Base-by-base conservation (phyloP, 2,113 vertebrate genomes). In the Cercopithecus mona region DNA sequence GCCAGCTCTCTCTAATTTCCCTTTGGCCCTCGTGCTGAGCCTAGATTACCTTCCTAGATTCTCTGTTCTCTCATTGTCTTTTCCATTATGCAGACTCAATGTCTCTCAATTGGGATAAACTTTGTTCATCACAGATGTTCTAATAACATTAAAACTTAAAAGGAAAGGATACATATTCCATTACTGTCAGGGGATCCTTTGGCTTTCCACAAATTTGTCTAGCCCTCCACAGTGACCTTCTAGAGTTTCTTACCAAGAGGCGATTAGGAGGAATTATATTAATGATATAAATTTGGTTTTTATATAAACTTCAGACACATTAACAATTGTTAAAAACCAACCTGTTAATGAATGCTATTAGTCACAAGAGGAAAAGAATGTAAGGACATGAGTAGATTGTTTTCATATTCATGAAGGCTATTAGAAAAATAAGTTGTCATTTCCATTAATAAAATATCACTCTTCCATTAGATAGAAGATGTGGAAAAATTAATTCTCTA, bases 281-380 rank as follows among this genome's bases (percentile, higher is more conserved):
- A 97, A 96, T 93, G n/a, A 92, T 22, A 97, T 92, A 93, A 96
- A 96, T 92, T 84, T 94, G 3, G 38, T 79, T 93, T 23, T 87
- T 78, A 87, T 55, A 50, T 96, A 84, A 87, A 85, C 27, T 88
- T 20, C 8, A 96, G 85, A 86, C 85, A 57, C 52, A 64, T 5
- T 57, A 35, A 85, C 52, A 22, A 92, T 88, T 95, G 13, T 91
- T 97, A 78, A 85, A 94, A 87, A 38, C 40, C 66, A 95, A 55
- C 70, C 84, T 92, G 11, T 14, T 94, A 90, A 93, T 96, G 55
- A 90, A 90, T 91, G 27, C 3, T 92, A 68, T 90, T 95, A 73
- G 17, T 88, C 45, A 94, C 30, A 88, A 35, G 38, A 96, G 16
- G 35, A 78, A 59, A 25, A 78, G 3, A 13, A 0, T 38, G 86